phyloP scores from a whole-genome alignment of 2,113 vertebrate species.

The Ramphastos sulfuratus region DNA sequence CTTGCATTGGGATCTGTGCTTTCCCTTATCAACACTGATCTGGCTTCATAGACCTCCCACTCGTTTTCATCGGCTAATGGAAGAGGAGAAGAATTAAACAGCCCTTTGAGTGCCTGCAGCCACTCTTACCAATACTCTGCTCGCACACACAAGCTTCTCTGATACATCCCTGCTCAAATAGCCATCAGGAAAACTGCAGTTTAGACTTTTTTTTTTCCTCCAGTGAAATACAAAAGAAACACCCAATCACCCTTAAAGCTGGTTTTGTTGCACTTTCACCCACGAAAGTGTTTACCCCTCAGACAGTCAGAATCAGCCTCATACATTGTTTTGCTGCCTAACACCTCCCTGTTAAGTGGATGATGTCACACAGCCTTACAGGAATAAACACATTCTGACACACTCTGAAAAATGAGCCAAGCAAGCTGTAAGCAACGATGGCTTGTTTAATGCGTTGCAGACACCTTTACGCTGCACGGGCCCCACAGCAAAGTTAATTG shows the following conservation, averaged over 20 bases:
- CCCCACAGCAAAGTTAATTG: background rate
- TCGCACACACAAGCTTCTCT: background rate
- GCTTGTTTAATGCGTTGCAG: background rate
- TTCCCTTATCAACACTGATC: constrained; percentile 27
- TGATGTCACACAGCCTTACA: constrained; percentile 17
- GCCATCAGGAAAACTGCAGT: background rate
- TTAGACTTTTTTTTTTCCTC: constrained; percentile 25
- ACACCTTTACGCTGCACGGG: background rate
- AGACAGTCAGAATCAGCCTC: background rate
- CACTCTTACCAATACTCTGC: background rate
- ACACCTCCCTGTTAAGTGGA: constrained; percentile 1
- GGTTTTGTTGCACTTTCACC: constrained; percentile 15
- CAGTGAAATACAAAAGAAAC: background rate
- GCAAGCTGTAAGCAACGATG: background rate
- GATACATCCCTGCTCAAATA: constrained; percentile 8
- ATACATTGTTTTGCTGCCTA: background rate
- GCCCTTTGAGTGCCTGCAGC: background rate
- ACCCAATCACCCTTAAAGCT: background rate
- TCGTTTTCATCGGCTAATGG: constrained; percentile 23
- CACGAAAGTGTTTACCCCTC: background rate
- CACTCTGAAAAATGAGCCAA: background rate
- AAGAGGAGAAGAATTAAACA: constrained; percentile 24
- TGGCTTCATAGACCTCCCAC: constrained; percentile 48
- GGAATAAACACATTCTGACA: constrained; percentile 17
- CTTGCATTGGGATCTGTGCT: background rate